Evolutionary conservation across 2,113 vertebrate genomes (phyloP).

Genomic region (Romanogobio albipinnatus): DNA sequence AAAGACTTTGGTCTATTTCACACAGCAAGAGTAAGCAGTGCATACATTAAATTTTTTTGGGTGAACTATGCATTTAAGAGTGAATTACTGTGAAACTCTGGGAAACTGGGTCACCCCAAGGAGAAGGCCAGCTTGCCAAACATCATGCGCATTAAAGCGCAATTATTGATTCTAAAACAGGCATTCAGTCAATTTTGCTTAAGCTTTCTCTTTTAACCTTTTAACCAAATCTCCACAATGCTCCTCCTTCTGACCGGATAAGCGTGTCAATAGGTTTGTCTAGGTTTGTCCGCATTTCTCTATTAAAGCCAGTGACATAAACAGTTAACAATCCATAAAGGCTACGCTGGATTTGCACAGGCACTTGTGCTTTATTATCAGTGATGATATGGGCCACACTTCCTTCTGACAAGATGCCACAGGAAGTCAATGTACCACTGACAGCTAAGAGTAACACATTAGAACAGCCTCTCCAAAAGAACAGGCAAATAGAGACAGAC

Average conservation of each 20-base stretch:
- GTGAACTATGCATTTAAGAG: neutral
- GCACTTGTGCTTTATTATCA: conserved; percentile 6
- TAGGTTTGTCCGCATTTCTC: neutral
- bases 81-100: conserved; percentile 40
- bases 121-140: conserved; percentile 24
- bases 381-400: conserved; percentile 3
- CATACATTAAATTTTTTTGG: neutral
- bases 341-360: neutral
- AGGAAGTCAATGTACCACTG: conserved; percentile 32
- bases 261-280: neutral
- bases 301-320: neutral
- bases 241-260: neutral
- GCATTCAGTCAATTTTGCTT: neutral
- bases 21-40: no score
- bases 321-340: neutral
- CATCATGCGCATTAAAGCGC: neutral
- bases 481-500: neutral
- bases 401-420: conserved; percentile 1
- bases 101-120: conserved; percentile 44
- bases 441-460: conserved; percentile 15
- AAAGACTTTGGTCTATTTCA: neutral
- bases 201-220: conserved; percentile 13
- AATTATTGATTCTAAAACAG: neutral
- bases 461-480: neutral
- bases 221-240: conserved; percentile 1